These are phyloP conservation scores for Hippolais icterina DNA, from an alignment of 2,113 vertebrate species.

Conservation along the genomic window DNA sequence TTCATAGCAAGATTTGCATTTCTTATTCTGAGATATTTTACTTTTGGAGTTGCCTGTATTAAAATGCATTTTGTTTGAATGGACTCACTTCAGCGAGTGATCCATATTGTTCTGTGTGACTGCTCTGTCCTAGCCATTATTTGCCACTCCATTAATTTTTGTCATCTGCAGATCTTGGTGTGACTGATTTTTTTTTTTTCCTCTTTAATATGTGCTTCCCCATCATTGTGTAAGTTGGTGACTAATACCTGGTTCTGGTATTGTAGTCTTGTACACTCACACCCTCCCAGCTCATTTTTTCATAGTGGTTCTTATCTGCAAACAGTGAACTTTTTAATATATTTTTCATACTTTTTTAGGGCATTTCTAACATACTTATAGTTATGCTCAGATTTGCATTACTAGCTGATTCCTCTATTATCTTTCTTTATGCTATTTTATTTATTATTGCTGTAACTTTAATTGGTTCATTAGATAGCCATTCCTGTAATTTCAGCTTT, in stretches of 20 bases:
- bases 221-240: neutral
- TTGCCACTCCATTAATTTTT: constrained; percentile 45
- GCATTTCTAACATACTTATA: neutral
- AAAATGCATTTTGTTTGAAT: constrained; percentile 43
- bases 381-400: neutral
- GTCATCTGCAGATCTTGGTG: neutral
- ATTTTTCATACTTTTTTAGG: neutral
- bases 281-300: neutral
- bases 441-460: neutral
- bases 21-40: constrained; percentile 26
- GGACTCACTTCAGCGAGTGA: constrained; percentile 33
- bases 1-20: constrained; percentile 44
- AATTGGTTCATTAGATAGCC: neutral
- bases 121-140: constrained; percentile 40
- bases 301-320: neutral
- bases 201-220: neutral
- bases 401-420: neutral
- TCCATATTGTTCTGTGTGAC: constrained; percentile 42
- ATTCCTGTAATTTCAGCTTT: neutral
- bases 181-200: neutral
- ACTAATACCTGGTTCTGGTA: neutral
- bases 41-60: constrained; percentile 16
- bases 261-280: neutral
- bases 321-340: neutral
- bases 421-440: neutral